These are phyloP conservation scores for Gerosis bhagava DNA, from an alignment of 2,888 invertebrate genomes.

Conservation along the genomic window DNA sequence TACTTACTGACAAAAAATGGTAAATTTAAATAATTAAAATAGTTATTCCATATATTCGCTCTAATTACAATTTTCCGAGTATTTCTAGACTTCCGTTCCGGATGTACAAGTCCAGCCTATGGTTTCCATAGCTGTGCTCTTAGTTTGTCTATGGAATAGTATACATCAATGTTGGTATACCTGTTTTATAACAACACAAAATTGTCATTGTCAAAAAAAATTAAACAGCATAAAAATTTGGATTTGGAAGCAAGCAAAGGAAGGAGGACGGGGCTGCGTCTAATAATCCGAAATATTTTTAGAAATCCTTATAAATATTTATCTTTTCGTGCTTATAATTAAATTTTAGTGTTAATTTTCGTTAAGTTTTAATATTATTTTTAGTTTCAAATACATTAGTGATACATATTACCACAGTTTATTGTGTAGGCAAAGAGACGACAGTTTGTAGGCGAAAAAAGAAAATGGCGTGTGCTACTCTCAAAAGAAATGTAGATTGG, in stretches of 20 bases:
- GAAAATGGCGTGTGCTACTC: conserved; percentile 98
- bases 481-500: conserved; percentile 97
- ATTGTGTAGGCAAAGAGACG: conserved; percentile 60
- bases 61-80: no score
- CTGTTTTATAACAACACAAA: conserved; percentile 45
- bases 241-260: conserved; percentile 62
- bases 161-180: conserved; percentile 27
- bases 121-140: no score
- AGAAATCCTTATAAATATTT: conserved; percentile 58
- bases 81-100: no score
- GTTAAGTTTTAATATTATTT: conserved; percentile 60
- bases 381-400: conserved; percentile 50
- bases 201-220: conserved; percentile 54
- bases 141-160: neutral
- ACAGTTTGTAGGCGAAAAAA: conserved; percentile 84
- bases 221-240: conserved; percentile 47
- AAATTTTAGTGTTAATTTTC: conserved; percentile 51
- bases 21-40: no score
- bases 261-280: conserved; percentile 51
- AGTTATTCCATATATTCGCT: no score
- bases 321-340: conserved; percentile 47
- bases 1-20: no score
- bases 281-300: conserved; percentile 61
- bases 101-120: no score
- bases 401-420: conserved; percentile 50